These are phyloP conservation scores for Oncorhynchus clarkii DNA, from an alignment of 2,113 vertebrate genomes.

Conservation along the genomic window DNA sequence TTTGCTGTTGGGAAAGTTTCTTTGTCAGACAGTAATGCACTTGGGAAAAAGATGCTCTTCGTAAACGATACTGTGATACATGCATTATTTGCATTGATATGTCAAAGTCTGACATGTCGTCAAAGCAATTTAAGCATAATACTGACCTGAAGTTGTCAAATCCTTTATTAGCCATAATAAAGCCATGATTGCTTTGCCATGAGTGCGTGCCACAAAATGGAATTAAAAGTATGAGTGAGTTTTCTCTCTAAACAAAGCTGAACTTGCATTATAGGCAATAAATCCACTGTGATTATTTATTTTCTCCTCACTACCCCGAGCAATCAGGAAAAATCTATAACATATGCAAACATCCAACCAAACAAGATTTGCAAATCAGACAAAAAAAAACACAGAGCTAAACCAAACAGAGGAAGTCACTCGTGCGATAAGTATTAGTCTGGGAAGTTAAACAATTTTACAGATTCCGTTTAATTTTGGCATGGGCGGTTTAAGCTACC, in stretches of 20 bases:
- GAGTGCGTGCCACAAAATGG: slow-evolving; percentile 47
- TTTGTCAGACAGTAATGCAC: not conserved
- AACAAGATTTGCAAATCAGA: slow-evolving; percentile 59
- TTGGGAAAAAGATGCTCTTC: not conserved
- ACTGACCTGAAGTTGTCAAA: slow-evolving; percentile 27
- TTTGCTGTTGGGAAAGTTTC: not conserved
- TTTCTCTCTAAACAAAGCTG: slow-evolving; percentile 60
- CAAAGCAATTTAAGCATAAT: slow-evolving; percentile 18
- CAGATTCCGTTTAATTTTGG: slow-evolving; percentile 1
- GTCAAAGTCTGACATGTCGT: not conserved
- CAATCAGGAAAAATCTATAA: slow-evolving; percentile 69
- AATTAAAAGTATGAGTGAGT: slow-evolving; percentile 54
- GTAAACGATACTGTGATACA: no score
- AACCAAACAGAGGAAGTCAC: slow-evolving; percentile 33
- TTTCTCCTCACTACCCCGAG: slow-evolving; percentile 46
- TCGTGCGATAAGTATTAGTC: slow-evolving; percentile 38
- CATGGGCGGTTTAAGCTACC: no score
- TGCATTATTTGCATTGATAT: no score
- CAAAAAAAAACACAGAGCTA: slow-evolving; percentile 37
- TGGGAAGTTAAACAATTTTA: slow-evolving; percentile 12
- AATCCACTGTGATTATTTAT: slow-evolving; percentile 67
- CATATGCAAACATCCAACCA: slow-evolving; percentile 66
- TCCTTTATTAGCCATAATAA: slow-evolving; percentile 40
- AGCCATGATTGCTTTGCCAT: slow-evolving; percentile 19
- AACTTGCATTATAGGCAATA: slow-evolving; percentile 57